These are phyloP conservation scores for Sphecodes monilicornis DNA, from an alignment of 2,888 invertebrate genomes.

Conservation along the genomic window DNA sequence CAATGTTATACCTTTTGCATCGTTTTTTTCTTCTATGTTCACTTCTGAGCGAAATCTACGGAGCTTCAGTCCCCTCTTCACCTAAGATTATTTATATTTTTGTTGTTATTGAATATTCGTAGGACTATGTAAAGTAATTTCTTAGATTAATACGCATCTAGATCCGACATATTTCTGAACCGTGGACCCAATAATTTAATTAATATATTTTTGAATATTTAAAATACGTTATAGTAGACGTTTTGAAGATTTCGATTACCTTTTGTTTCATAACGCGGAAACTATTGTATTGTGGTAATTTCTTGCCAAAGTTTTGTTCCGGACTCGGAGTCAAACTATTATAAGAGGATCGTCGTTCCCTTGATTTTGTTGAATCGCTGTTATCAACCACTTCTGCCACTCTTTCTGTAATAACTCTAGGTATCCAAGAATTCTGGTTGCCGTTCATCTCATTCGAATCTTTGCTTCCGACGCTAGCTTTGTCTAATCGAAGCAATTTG, in stretches of 20 bases:
- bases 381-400: constrained; percentile 64
- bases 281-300: constrained; percentile 81
- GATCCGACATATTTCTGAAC: not conserved
- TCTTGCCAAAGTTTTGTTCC: constrained; percentile 79
- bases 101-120: not conserved
- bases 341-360: constrained; percentile 74
- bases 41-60: constrained; percentile 84
- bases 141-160: not conserved
- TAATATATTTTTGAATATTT: not conserved
- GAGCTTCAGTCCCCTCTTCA: constrained; percentile 82
- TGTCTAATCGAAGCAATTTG: constrained; percentile 62
- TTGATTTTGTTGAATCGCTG: constrained; percentile 62
- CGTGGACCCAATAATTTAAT: not conserved
- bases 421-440: constrained; percentile 71
- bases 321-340: constrained; percentile 79
- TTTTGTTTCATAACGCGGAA: constrained; percentile 83
- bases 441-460: constrained; percentile 75
- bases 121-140: not conserved
- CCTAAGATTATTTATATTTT: constrained; percentile 67
- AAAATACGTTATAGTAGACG: not conserved
- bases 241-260: constrained; percentile 65
- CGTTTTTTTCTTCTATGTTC: constrained; percentile 83
- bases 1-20: constrained; percentile 76
- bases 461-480: constrained; percentile 73
- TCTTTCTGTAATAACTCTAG: constrained; percentile 68